Percentiles rank a stretch among this genome's conserved stretches.
Evolutionary conservation across 2,888 invertebrate genomes (phyloP).

Genomic region (Tetanocera ferruginea): DNA sequence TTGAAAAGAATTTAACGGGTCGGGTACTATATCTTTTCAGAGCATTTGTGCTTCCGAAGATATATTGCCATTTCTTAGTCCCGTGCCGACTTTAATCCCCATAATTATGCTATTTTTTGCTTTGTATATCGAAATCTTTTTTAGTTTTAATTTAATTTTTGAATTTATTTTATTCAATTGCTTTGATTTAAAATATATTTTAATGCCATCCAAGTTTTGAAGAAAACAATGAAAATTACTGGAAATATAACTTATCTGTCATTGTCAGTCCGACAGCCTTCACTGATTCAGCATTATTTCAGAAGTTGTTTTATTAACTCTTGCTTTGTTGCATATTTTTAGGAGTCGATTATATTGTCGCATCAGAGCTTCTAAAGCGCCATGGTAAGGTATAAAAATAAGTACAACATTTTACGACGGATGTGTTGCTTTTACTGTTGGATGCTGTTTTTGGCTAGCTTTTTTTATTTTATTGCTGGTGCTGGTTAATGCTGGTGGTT

Average conservation of each 20-base stretch:
- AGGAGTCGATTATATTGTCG: neutral
- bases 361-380: neutral
- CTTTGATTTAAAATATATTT: no score
- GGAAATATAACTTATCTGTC: neutral
- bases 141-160: no score
- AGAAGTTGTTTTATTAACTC: neutral
- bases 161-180: no score
- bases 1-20: no score
- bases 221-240: no score
- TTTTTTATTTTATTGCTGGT: neutral
- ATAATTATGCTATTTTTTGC: no score
- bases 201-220: no score
- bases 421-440: neutral
- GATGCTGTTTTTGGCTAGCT: neutral
- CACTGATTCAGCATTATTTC: neutral
- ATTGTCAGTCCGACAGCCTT: neutral
- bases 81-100: no score
- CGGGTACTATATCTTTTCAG: no score
- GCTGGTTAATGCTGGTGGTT: neutral
- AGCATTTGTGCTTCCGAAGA: no score
- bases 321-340: slow-evolving; percentile 2
- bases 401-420: neutral
- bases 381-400: neutral
- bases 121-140: no score
- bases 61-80: no score